These are phyloP conservation scores for Hofmannophila pseudospretella DNA, from an alignment of 2,888 invertebrate genomes.

Conservation along the genomic window DNA sequence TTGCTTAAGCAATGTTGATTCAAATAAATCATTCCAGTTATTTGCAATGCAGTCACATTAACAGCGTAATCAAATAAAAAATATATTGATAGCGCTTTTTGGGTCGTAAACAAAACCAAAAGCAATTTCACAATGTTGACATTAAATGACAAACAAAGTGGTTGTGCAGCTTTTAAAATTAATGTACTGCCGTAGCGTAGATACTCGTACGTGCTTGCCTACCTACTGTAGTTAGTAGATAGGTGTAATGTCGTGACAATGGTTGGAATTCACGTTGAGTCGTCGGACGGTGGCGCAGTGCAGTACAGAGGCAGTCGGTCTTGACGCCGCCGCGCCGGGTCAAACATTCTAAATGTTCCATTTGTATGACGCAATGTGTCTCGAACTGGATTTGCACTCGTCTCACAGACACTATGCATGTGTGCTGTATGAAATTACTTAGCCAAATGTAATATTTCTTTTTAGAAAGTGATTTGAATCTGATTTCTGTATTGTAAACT, in stretches of 20 bases:
- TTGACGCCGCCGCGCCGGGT: slow-evolving; percentile 37
- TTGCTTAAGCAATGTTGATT: too few species aligned
- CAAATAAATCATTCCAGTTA: slow-evolving; percentile 13
- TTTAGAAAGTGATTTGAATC: neutral
- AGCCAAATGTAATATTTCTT: neutral
- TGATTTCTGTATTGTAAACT: too few species aligned
- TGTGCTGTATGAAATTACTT: slow-evolving; percentile 25
- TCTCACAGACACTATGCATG: slow-evolving; percentile 48
- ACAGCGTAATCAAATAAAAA: slow-evolving; percentile 15
- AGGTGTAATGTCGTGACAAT: slow-evolving; percentile 52
- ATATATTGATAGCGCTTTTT: slow-evolving; percentile 19
- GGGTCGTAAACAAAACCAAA: slow-evolving; percentile 19
- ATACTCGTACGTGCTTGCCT: too few species aligned
- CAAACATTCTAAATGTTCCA: slow-evolving; percentile 69
- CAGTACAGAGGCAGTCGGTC: slow-evolving; percentile 11
- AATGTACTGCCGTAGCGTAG: slow-evolving; percentile 13
- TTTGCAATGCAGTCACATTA: slow-evolving; percentile 8
- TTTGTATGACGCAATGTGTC: slow-evolving; percentile 64
- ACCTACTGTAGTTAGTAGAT: slow-evolving; percentile 8
- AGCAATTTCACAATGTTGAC: slow-evolving; percentile 26
- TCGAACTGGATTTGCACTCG: slow-evolving; percentile 67
- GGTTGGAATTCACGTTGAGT: slow-evolving; percentile 50
- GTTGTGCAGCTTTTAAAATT: slow-evolving; percentile 28
- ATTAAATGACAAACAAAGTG: slow-evolving; percentile 38
- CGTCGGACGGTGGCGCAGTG: slow-evolving; percentile 30